Base-by-base conservation (phyloP, 1,140 invertebrate genomes). In the Tetramorium alpestre region DNA sequence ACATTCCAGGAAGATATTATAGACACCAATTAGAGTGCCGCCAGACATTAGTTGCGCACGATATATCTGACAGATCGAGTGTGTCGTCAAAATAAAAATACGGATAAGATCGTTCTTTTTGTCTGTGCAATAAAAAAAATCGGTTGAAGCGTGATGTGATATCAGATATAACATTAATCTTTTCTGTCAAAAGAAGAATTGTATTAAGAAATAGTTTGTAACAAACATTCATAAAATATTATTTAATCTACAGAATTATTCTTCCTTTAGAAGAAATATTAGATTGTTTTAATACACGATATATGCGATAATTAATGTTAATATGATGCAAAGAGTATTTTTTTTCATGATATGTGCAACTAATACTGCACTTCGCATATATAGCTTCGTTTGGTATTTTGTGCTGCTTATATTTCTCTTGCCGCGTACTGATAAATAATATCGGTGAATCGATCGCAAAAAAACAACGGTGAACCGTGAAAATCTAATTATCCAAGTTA, bases 401-500 rank as follows among this genome's bases (percentile, higher is more conserved):
- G 18, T 28, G 1, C 33, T 33, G 25, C 13, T 33, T 54, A n/a
- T 38, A 73, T 7, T 41, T 1, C 10, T 67, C 2, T 1, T 3
- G 18, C 18, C n/a, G 4, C 22, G n/a, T 10, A 73, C 47, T 69
- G n/a, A 25, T 64, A 64, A 8, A 47, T 10, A 5, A 22, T 75
- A 58, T 75, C n/a, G 33, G 44, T 16, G 22, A 44, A 64, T 47
- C 13, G 0, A 2, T 56, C 3, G 18, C 49, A 10, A 70, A 70
- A 70, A 13, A 10, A 56, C 2, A 5, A 56, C 10, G 25, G 22
- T n/a, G 5, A 67, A 58, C 8, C 44, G 62, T 2, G 7, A 41
- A 13, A 18, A 6, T 56, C 16, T 81, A 81, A 81, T 81, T 81
- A 70, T 11, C 3, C 16, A 70, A 54, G 41, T 69, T 81, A 70